Conservation (phyloP, 2,888 invertebrate species). For the Hypena proboscidalis region DNA sequence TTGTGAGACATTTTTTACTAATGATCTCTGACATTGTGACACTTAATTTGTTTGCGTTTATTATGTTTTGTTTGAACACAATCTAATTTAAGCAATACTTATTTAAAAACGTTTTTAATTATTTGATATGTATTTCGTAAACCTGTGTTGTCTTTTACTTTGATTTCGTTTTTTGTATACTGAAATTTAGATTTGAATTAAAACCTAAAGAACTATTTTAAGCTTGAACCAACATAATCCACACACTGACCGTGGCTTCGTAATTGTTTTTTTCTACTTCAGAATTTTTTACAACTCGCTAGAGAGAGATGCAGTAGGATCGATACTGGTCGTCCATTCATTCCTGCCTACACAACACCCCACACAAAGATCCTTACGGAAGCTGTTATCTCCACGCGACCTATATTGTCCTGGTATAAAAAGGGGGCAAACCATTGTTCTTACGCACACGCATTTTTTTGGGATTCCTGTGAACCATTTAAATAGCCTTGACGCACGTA, state of each 20-base stretch:
- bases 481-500: background rate
- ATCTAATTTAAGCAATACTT: no score
- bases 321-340: slow-evolving; percentile 6
- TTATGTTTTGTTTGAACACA: no score
- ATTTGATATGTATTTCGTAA: no score
- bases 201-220: no score
- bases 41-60: no score
- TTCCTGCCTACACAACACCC: slow-evolving; percentile 44
- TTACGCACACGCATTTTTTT: slow-evolving; percentile 85
- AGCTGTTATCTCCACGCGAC: slow-evolving; percentile 63
- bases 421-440: slow-evolving; percentile 86
- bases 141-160: no score
- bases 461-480: slow-evolving; percentile 23
- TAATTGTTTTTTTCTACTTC: no score
- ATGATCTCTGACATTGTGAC: no score
- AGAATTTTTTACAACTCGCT: slow-evolving; percentile 15
- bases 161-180: no score
- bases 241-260: background rate
- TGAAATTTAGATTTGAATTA: no score
- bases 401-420: slow-evolving; percentile 82
- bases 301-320: slow-evolving; percentile 9
- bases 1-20: no score
- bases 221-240: background rate
- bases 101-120: no score
- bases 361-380: slow-evolving; percentile 57